Evolutionary conservation across 2,797 vertebrate genomes (phyloP).

Genomic region (Momotus momota): DNA sequence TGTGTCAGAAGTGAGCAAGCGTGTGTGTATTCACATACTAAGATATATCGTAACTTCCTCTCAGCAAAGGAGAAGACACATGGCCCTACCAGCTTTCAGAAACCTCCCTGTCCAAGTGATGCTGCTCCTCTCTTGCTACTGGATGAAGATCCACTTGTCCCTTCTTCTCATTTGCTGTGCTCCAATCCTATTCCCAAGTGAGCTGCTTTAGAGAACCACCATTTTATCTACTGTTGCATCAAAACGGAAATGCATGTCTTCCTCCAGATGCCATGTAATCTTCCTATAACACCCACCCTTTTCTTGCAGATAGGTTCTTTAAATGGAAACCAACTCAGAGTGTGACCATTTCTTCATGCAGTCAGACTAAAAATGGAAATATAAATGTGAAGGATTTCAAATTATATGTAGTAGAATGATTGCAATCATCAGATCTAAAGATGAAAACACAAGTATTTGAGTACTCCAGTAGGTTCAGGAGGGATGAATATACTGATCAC

Average conservation of each 20-base stretch:
- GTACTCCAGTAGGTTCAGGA: not conserved
- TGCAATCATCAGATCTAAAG: not conserved
- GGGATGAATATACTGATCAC: not conserved
- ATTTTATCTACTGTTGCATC: not conserved
- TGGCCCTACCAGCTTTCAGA: not conserved
- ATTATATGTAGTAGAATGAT: not conserved
- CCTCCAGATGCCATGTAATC: not conserved
- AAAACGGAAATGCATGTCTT: not conserved
- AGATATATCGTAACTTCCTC: not conserved
- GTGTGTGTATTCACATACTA: fast-evolving
- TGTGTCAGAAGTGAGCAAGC: not conserved
- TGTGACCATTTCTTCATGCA: not conserved
- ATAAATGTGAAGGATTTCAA: not conserved
- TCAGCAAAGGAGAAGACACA: not conserved
- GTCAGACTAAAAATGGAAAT: not conserved
- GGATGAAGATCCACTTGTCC: not conserved
- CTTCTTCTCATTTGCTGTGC: not conserved
- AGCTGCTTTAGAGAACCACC: not conserved
- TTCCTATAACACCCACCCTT: not conserved
- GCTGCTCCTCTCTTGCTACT: not conserved
- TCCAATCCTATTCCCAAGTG: not conserved
- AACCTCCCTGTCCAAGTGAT: not conserved
- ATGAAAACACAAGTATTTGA: not conserved
- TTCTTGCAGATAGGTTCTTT: not conserved
- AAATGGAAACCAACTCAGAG: not conserved